A percentile compares a stretch with the other conserved stretches of the same genome.
Conservation (phyloP, 2,888 invertebrate genomes). For the Alcis repandata region DNA sequence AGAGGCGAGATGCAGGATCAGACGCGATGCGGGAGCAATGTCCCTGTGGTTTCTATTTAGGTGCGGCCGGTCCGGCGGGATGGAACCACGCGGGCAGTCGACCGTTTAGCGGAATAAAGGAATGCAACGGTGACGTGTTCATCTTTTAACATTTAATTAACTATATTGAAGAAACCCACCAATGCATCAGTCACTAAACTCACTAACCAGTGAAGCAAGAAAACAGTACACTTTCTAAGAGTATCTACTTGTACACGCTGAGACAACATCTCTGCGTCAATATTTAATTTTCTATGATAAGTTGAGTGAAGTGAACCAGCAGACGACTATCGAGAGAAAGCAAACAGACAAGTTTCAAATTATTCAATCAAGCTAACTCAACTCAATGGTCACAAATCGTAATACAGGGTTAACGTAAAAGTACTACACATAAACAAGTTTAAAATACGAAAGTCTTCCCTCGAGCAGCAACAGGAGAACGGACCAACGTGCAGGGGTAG, state of each 20-base stretch:
- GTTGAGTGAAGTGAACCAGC: constrained; percentile 44
- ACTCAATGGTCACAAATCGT: too few species aligned
- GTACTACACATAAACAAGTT: too few species aligned
- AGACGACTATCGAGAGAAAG: constrained; percentile 52
- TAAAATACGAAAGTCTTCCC: too few species aligned
- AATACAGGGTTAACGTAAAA: too few species aligned
- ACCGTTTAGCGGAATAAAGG: constrained; percentile 78
- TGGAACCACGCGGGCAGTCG: constrained; percentile 79
- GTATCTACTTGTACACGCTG: constrained; percentile 40
- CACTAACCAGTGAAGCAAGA: constrained; percentile 35
- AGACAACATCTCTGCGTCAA: constrained; percentile 47
- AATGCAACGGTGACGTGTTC: constrained; percentile 69
- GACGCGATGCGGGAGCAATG: constrained; percentile 80
- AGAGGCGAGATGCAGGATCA: constrained; percentile 77
- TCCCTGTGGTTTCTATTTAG: constrained; percentile 86
- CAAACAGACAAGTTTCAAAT: constrained; percentile 46
- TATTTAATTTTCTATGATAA: constrained; percentile 48
- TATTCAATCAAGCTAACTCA: constrained; percentile 9
- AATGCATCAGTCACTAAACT: not conserved
- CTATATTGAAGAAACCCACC: constrained; percentile 7
- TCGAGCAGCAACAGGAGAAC: too few species aligned
- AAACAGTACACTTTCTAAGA: constrained; percentile 54
- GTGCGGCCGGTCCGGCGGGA: constrained; percentile 82
- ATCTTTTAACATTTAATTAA: constrained; percentile 48
- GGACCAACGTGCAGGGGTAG: too few species aligned